Base-by-base conservation (phyloP, 2,888 invertebrate species). In the Automeris io region DNA sequence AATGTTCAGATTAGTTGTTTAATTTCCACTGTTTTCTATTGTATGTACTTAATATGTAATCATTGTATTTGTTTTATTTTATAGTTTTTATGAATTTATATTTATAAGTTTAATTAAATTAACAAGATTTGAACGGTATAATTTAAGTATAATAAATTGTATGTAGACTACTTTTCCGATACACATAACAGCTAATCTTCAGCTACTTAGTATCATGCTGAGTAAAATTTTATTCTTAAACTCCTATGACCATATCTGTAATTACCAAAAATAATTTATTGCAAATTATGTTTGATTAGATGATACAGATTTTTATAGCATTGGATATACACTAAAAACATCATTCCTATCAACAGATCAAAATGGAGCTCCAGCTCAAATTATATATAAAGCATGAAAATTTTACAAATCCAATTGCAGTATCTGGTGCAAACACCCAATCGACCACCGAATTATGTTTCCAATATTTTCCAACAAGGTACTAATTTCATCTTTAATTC, bases 401-500 rank as follows among this genome's bases (percentile, higher is more conserved):
- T 34, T 46, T 45, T 9, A 46, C 50, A 5, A 42, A 43, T 11
- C 34, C 39, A 6, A 24, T 43, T 32, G 13, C 39, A 5, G 19
- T 38, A 12, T 34, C 53, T 8, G 39, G 9, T 18, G 35, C 31
- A 12, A 6, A 36, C 11, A 0, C 13, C 44, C 11, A 22, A 45
- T 31, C 51, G 42, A 23, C 34, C 41, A n/a, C 49, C 50, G 3
- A 49, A 51, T 5, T 41, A 49, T 22, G 41, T 52, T 37, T 44
- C 57, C 2, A 54, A 53, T 11, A 51, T 60, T 21, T 36, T 67
- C 18, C 66, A 69, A 33, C 57, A 66, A 46, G 67, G 68, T 8
- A 61, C 64, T 12, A 65, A 70, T 41, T 51, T 67, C 22, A 69
- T 59, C 40, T 67, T 68, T 32, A 65, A 70, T 23, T 65, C 70